These are phyloP conservation scores for Elegia similella DNA, from an alignment of 2,888 invertebrate species.

Conservation along the genomic window DNA sequence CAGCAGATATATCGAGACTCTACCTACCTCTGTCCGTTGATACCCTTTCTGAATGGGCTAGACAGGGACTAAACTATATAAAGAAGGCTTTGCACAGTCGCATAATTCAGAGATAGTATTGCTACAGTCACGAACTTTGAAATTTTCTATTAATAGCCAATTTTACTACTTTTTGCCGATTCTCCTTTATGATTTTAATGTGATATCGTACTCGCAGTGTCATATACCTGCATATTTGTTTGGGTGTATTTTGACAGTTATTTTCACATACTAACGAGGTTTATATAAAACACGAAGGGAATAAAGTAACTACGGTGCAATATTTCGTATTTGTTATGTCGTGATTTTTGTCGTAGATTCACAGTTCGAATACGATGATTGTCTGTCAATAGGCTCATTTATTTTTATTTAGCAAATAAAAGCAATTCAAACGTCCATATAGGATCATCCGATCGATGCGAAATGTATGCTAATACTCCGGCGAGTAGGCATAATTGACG, in stretches of 20 bases:
- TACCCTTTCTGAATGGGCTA: slow-evolving; percentile 29
- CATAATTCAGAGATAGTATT: slow-evolving; percentile 61
- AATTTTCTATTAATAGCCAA: slow-evolving; percentile 69
- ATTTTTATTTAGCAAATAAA: slow-evolving; percentile 70
- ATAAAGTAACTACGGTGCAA: slow-evolving; percentile 7
- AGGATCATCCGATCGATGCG: slow-evolving; percentile 58
- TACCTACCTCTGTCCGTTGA: slow-evolving; percentile 40
- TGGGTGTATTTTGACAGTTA: slow-evolving; percentile 45
- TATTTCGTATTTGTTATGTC: slow-evolving; percentile 22
- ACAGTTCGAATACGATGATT: slow-evolving; percentile 37
- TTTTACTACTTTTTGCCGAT: slow-evolving; percentile 63
- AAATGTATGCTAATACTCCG: slow-evolving; percentile 70
- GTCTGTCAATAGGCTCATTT: slow-evolving; percentile 55
- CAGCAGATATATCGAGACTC: slow-evolving; percentile 41
- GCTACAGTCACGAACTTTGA: slow-evolving; percentile 61
- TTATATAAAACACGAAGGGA: slow-evolving; percentile 24
- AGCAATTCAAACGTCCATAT: slow-evolving; percentile 62
- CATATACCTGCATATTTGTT: slow-evolving; percentile 39
- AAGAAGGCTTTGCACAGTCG: slow-evolving; percentile 36
- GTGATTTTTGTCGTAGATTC: slow-evolving; percentile 31
- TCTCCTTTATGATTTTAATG: slow-evolving; percentile 49
- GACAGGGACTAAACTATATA: slow-evolving; percentile 50
- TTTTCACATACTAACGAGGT: slow-evolving; percentile 28
- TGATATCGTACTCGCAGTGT: slow-evolving; percentile 53
- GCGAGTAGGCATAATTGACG: slow-evolving; percentile 59